Conservation (phyloP, 2,797 vertebrate species). For the Pangasius larnaudii region DNA sequence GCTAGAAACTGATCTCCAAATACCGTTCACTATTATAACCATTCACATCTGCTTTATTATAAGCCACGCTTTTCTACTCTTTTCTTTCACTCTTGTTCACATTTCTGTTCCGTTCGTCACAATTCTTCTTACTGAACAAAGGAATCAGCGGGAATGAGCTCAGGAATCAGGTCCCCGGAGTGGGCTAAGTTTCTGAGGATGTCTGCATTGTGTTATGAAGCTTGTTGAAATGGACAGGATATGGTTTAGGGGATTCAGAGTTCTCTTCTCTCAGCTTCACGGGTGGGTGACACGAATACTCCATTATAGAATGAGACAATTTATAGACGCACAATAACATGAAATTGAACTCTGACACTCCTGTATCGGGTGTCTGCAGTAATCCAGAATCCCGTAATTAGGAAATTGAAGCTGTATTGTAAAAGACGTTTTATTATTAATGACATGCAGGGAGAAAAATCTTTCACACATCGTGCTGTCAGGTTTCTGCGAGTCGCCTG, state of each 20-base stretch:
- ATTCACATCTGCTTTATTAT: neutral
- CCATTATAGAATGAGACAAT: constrained; percentile 67
- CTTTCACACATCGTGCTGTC: neutral
- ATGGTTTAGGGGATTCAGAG: constrained; percentile 75
- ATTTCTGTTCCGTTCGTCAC: neutral
- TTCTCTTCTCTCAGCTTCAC: constrained; percentile 77
- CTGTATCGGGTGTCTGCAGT: neutral
- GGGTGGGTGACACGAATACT: constrained; percentile 76
- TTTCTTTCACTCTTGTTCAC: neutral
- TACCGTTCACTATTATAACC: neutral
- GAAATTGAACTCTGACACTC: constrained; percentile 2
- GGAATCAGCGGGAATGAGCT: neutral
- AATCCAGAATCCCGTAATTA: neutral
- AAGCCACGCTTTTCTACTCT: neutral
- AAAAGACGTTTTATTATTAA: neutral
- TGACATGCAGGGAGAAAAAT: neutral
- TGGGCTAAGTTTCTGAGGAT: constrained; percentile 56
- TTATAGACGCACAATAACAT: constrained; percentile 30
- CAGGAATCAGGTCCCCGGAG: constrained; percentile 31
- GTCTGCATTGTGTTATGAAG: constrained; percentile 78
- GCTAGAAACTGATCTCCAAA: neutral
- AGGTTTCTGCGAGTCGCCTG: neutral
- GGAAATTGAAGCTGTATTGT: neutral
- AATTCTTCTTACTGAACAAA: constrained; percentile 9
- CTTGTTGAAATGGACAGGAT: constrained; percentile 76